Evolutionary conservation across 2,888 invertebrate species (phyloP), one percentile per base, ranked within the genome.

Genomic region (Perdita meconis): DNA sequence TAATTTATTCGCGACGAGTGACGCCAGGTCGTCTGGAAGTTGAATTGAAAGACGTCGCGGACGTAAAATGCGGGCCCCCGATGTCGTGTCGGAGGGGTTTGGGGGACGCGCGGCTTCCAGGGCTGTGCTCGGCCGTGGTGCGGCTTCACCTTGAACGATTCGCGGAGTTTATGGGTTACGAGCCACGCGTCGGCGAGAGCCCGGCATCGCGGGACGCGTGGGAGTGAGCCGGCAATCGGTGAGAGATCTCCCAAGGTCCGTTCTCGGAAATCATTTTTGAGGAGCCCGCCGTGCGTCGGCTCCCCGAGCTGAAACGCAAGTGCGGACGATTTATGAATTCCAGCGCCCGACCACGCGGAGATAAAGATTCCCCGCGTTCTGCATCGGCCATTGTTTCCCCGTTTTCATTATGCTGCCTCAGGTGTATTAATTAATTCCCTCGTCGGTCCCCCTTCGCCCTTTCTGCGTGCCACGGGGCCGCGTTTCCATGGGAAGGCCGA

Each of bases 61-160:
- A 67, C 71, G 57, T 74, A 81, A 84, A 84, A 83, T 85, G 79
- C 81, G 77, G 73, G 73, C 50, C 76, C 69, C 56, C 63, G 76
- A 57, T 78, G 85, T 74, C 67, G 75, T 76, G 82, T 78, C 84
- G 84, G 84, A 86, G 86, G 82, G 60, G 19, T 34, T 71, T 60
- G 78, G 75, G 74, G 71, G 86, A 85, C 79, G 73, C 84, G 82
- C 73, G 85, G 75, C 75, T 79, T 77, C 65, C 77, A 77, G 66
- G 61, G 30, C 50, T 63, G 57, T 66, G 78, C 69, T 57, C 68
- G 59, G 19, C 71, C 75, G 68, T 76, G 80, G 80, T 74, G 84
- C 51, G 82, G 69, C 59, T 79, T 85, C 83, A 85, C 84, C 84
- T 85, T 85, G 84, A 85, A 83, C 83, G 79, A 81, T 82, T 65